Evolutionary conservation across 2,888 invertebrate species (phyloP).

Genomic region (Lacanobia wlatinum): DNA sequence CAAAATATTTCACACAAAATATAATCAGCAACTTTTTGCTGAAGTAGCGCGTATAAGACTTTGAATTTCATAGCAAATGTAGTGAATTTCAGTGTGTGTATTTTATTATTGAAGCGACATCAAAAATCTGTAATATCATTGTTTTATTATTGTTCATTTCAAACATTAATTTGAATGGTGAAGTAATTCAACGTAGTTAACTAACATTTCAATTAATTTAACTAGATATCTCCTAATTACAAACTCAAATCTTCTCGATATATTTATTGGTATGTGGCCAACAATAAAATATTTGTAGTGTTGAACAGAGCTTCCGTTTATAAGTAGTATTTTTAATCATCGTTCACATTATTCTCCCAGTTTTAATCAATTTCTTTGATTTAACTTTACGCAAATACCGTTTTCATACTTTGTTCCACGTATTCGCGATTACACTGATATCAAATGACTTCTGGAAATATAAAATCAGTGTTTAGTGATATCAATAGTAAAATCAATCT

Average conservation of each 20-base stretch:
- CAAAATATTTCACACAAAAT: conserved; percentile 29
- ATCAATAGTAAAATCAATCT: conserved; percentile 55
- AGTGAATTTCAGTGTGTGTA: conserved; percentile 20
- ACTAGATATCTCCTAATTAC: conserved; percentile 27
- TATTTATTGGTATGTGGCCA: conserved; percentile 31
- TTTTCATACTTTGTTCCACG: conserved; percentile 25
- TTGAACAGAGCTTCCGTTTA: conserved; percentile 41
- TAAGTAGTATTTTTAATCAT: conserved; percentile 7
- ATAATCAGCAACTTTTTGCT: conserved; percentile 15
- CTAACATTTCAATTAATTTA: conserved; percentile 45
- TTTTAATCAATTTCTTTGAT: conserved; percentile 13
- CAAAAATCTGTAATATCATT: conserved; percentile 37
- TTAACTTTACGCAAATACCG: conserved; percentile 12
- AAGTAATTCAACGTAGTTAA: conserved; percentile 5
- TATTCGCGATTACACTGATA: conserved; percentile 26
- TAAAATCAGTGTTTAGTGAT: conserved; percentile 38
- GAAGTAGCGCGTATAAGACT: not conserved
- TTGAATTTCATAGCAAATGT: conserved; percentile 16
- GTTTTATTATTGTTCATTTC: not conserved
- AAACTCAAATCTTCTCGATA: conserved; percentile 36
- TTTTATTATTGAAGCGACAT: conserved; percentile 15
- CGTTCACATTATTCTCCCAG: conserved; percentile 6
- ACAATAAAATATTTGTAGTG: conserved; percentile 19
- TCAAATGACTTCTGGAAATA: conserved; percentile 22
- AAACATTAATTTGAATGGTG: not conserved